Evolutionary conservation across 2,797 vertebrate species (phyloP).

Genomic region (Sebastes goodei): DNA sequence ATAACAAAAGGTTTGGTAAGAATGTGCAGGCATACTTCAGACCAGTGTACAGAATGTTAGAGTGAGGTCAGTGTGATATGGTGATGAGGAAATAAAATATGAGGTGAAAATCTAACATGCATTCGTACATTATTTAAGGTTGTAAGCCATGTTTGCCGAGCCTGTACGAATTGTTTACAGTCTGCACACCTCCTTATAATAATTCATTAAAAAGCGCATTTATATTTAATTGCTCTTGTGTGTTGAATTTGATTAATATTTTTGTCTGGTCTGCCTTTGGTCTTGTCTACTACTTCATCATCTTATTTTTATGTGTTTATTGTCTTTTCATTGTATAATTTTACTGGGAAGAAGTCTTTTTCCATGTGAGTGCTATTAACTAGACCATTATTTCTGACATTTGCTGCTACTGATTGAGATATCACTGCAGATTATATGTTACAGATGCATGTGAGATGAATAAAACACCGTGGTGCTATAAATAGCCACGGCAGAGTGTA

Average conservation of each 20-base stretch:
- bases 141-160: background rate
- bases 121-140: background rate
- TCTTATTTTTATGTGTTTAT: background rate
- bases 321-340: background rate
- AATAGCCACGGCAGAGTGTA: background rate
- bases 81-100: background rate
- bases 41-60: background rate
- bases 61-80: background rate
- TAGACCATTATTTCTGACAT: constrained; percentile 6
- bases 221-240: background rate
- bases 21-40: background rate
- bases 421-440: background rate
- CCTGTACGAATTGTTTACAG: background rate
- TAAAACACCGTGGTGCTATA: background rate
- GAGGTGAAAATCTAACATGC: background rate
- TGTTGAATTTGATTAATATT: background rate
- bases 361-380: background rate
- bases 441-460: background rate
- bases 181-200: background rate
- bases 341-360: background rate
- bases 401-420: background rate
- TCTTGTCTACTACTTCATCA: background rate
- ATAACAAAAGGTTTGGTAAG: background rate
- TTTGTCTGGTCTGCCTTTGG: background rate
- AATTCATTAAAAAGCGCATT: background rate